A percentile compares a stretch with the other conserved stretches of the same genome.
These are phyloP conservation scores for Valencia hispanica DNA, from an alignment of 2,797 vertebrate species.

Conservation along the genomic window DNA sequence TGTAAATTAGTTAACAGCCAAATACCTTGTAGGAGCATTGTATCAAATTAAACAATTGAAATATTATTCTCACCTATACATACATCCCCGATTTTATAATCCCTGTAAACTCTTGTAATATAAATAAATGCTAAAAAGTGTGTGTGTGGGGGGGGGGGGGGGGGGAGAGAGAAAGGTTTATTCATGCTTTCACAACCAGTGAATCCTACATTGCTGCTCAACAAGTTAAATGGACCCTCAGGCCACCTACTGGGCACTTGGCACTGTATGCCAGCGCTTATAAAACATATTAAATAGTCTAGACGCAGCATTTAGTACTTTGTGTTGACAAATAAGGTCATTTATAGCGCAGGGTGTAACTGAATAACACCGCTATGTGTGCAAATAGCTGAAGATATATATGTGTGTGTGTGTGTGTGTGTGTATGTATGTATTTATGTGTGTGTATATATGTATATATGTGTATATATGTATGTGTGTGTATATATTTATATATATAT, in stretches of 20 bases:
- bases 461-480: too few species aligned
- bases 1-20: conserved; percentile 27
- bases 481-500: too few species aligned
- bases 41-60: too few species aligned
- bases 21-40: neutral
- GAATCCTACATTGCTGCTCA: neutral
- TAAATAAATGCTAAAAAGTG: too few species aligned
- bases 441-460: too few species aligned
- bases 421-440: too few species aligned
- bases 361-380: neutral
- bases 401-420: too few species aligned
- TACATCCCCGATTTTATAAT: too few species aligned
- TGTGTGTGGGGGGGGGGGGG: too few species aligned
- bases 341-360: neutral
- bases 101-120: too few species aligned
- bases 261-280: neutral
- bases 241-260: neutral
- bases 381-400: neutral
- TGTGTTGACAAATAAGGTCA: neutral
- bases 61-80: too few species aligned
- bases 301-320: neutral
- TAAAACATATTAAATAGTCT: neutral
- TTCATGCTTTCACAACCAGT: neutral
- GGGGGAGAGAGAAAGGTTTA: too few species aligned
- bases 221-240: neutral